These are phyloP conservation scores for Gorsachius goisagi DNA, from an alignment of 2,113 vertebrate genomes.

Conservation along the genomic window DNA sequence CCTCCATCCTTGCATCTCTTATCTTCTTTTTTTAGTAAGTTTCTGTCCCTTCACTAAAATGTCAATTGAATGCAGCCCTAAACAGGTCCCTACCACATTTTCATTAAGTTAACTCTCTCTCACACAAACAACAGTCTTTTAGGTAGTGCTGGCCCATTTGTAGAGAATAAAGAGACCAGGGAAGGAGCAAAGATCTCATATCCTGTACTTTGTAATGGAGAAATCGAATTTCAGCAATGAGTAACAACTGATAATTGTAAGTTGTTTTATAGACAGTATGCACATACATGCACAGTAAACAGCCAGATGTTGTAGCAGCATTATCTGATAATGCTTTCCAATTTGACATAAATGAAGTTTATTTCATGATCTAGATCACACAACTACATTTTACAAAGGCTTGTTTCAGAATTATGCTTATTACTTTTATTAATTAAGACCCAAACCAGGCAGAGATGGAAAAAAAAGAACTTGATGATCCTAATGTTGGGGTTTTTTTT, in stretches of 20 bases:
- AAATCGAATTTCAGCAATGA: neutral
- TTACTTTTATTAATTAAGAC: neutral
- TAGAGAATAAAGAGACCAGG: neutral
- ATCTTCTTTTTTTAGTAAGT: neutral
- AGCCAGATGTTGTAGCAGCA: neutral
- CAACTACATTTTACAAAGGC: neutral
- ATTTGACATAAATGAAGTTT: neutral
- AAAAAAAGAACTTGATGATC: neutral
- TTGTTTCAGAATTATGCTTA: neutral
- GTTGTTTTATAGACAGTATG: neutral
- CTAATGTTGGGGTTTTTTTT: neutral
- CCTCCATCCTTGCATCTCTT: neutral
- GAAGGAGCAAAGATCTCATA: neutral
- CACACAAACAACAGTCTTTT: neutral
- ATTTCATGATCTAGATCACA: neutral
- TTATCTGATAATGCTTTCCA: neutral
- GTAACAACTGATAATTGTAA: neutral
- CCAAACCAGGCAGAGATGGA: neutral
- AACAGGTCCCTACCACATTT: rapidly evolving
- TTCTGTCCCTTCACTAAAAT: neutral
- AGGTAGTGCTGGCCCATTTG: neutral
- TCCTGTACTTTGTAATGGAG: neutral
- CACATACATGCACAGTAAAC: neutral
- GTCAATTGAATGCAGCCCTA: neutral
- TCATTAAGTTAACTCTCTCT: neutral